Base-by-base conservation (phyloP, 2,797 vertebrate genomes). In the Eurystomus glaucurus region DNA sequence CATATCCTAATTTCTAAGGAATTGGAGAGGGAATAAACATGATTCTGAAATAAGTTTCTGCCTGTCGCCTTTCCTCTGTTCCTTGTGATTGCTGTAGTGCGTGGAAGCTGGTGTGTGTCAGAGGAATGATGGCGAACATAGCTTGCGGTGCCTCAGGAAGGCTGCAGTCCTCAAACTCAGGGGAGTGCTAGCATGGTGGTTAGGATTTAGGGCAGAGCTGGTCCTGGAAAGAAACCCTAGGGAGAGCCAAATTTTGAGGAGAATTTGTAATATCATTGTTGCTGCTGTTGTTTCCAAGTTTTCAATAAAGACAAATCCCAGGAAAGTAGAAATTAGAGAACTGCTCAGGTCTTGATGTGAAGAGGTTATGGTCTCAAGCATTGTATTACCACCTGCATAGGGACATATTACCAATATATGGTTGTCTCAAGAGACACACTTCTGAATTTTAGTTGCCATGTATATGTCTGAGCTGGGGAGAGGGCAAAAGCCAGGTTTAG, bases 401-500 rank as follows among this genome's bases (percentile, higher is more conserved):
- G 68, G 79, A 75, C 25, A 11, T 90, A 65, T 77, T 95, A 93
- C 72, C 1, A 1, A 28, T 75, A 50, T 17, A 8, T n/a, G 41
- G 15, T 6, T 83, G n/a, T 91, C 93, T 93, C 82, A 35, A 70
- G 91, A 68, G 85, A 90, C 7, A 0, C 2, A 21, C 14, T 52
- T 90, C 31, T 81, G 78, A 65, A 88, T 95, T 94, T 94, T 85
- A 68, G 29, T 43, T 90, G 31, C 29, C 16, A 18, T 17, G 7
- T 45, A 20, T 33, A 21, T 39, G 43, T 71, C 52, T 85, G 41
- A 88, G 14, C 29, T 70, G 51, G 11, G 28, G 26, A 89, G 28
- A 52, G 45, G 83, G 33, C n/a, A 92, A 96, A 94, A 89, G 14
- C 3, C 46, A 55, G 57, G 15, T 78, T 94, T 92, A 19, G 61